Evolutionary conservation across 2,113 vertebrate species (phyloP).

Genomic region (Eurystomus gularis): DNA sequence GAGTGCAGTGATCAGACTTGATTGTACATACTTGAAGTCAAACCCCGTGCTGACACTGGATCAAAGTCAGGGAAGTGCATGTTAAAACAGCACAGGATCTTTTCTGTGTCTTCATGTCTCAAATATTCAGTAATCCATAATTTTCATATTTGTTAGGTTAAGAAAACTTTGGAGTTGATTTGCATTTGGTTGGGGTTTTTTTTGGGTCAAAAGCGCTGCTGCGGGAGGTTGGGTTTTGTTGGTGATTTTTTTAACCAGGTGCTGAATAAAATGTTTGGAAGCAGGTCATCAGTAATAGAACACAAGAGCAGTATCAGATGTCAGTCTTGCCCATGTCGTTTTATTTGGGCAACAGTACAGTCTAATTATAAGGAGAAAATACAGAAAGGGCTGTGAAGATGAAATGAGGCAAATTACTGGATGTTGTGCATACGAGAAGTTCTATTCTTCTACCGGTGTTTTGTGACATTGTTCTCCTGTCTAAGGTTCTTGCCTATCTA

Average conservation of each 20-base stretch:
- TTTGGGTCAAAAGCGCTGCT: background rate
- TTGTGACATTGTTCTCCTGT: background rate
- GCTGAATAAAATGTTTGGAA: background rate
- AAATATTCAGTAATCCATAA: background rate
- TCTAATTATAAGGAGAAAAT: background rate
- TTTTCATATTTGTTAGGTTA: background rate
- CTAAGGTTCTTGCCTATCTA: background rate
- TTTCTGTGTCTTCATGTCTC: background rate
- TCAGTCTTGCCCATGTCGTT: too few relatives aligned
- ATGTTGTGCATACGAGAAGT: background rate
- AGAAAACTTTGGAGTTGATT: background rate
- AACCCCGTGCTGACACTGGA: background rate
- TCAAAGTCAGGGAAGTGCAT: background rate
- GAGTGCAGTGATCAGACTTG: background rate
- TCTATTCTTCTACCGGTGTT: background rate
- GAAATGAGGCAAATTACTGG: background rate
- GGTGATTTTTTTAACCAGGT: background rate
- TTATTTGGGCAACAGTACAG: rapidly evolving
- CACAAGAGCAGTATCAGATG: background rate
- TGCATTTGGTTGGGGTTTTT: background rate
- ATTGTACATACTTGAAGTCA: background rate
- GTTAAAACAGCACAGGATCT: background rate
- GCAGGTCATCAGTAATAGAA: background rate
- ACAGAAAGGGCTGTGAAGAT: background rate
- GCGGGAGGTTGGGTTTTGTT: background rate